Evolutionary conservation across 2,888 invertebrate genomes (phyloP).

Genomic region (Myopa testacea): DNA sequence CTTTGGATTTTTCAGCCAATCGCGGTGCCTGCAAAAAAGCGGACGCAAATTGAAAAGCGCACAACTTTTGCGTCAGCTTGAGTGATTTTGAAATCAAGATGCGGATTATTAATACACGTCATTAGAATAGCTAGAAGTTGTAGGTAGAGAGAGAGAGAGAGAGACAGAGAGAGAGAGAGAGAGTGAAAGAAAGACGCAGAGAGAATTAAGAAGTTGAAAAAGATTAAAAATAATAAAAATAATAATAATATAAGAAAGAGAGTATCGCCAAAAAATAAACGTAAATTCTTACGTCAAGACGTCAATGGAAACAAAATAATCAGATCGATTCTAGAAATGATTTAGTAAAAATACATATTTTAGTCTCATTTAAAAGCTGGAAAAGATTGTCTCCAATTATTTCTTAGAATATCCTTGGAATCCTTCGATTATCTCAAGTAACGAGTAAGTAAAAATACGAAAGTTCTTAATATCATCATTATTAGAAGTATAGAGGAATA

Average conservation of each 20-base stretch:
- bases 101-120: conserved; percentile 48
- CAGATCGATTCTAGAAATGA: no score
- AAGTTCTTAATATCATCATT: no score
- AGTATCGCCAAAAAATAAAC: no score
- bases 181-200: not conserved
- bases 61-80: conserved; percentile 23
- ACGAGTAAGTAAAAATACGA: no score
- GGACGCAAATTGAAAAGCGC: conserved; percentile 12
- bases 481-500: no score
- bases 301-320: no score
- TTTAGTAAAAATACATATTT: no score
- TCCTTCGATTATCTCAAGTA: no score
- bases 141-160: not conserved
- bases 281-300: no score
- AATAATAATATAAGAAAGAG: not conserved
- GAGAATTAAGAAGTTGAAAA: not conserved
- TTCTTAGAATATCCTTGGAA: no score
- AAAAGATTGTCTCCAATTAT: no score
- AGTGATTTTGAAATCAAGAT: conserved; percentile 24
- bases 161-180: not conserved
- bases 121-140: not conserved
- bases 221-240: not conserved
- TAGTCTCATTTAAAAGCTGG: no score
- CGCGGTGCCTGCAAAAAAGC: not conserved
- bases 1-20: conserved; percentile 54